Conservation (phyloP, 2,888 invertebrate species). For the Minunthozetes semirufus region DNA sequence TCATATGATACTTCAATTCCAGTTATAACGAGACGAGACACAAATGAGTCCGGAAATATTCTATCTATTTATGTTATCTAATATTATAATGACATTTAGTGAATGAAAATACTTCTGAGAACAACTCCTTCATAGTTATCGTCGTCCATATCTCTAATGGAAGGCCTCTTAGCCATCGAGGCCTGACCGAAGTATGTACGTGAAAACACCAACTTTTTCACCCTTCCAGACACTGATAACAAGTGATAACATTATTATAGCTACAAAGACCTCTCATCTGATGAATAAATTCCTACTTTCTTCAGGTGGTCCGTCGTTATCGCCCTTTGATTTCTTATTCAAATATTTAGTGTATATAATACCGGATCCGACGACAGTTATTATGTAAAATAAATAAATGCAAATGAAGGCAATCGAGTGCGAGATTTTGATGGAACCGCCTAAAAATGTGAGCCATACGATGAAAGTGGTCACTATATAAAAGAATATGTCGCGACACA, state of each 20-base stretch:
- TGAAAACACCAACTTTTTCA: slow-evolving; percentile 3
- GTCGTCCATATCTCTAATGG: slow-evolving; percentile 12
- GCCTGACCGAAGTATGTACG: slow-evolving; percentile 19
- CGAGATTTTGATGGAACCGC: slow-evolving; percentile 51
- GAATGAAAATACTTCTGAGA: slow-evolving; percentile 27
- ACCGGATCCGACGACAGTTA: slow-evolving; percentile 31
- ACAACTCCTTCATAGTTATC: slow-evolving; percentile 35
- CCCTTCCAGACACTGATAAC: neutral
- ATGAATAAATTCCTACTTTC: neutral
- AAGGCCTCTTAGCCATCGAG: neutral
- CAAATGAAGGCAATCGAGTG: slow-evolving; percentile 49
- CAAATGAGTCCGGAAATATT: no score
- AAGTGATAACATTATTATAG: neutral
- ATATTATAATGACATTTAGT: no score
- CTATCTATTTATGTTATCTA: no score
- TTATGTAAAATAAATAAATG: slow-evolving; percentile 39
- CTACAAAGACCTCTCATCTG: neutral
- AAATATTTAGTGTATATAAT: slow-evolving; percentile 31
- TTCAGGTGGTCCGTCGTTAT: neutral
- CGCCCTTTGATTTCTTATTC: neutral
- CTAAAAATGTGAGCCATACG: slow-evolving; percentile 52
- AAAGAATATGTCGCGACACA: slow-evolving; percentile 53
- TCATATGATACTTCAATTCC: no score
- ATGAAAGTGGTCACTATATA: slow-evolving; percentile 52
- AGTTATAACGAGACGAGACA: no score